Evolutionary conservation across 2,888 invertebrate species (phyloP).

Genomic region (Cordilura impudica): DNA sequence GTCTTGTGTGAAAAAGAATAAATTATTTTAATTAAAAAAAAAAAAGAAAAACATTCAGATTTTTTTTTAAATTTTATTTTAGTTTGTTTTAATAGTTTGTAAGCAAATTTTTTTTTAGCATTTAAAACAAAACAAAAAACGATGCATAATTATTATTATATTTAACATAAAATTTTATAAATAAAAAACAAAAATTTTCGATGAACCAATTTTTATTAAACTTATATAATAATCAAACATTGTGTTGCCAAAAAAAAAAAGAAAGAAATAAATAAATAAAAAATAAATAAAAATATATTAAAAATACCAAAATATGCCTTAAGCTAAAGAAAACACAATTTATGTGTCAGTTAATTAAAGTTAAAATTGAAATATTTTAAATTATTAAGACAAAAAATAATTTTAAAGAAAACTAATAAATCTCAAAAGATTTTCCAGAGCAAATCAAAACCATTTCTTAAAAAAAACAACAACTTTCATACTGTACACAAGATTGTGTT

Average conservation of each 20-base stretch:
- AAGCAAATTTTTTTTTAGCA: constrained; percentile 13
- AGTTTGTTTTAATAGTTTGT: constrained; percentile 45
- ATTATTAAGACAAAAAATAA: not conserved
- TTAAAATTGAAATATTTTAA: not conserved
- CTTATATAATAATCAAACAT: constrained; percentile 11
- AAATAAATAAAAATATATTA: not conserved
- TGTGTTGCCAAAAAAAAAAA: constrained; percentile 1
- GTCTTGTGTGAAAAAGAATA: not conserved
- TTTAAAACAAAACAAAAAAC: constrained; percentile 35
- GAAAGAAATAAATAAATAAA: constrained; percentile 9
- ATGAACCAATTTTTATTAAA: constrained; percentile 20
- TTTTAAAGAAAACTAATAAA: not conserved
- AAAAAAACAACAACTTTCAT: not conserved
- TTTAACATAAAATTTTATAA: constrained; percentile 12
- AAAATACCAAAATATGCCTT: constrained; percentile 45
- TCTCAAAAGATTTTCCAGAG: no score
- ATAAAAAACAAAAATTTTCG: constrained; percentile 16
- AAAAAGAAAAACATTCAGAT: constrained; percentile 14
- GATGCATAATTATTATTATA: constrained; percentile 40
- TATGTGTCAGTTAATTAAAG: no score
- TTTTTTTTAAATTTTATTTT: constrained; percentile 14
- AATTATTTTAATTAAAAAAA: constrained; percentile 27
- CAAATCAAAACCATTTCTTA: not conserved
- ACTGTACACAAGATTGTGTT: not conserved
- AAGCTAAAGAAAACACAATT: constrained; percentile 22